Evolutionary conservation across 2,113 vertebrate species (phyloP), one percentile per base, ranked within the genome.

Genomic region (Pseudopipra pipra): DNA sequence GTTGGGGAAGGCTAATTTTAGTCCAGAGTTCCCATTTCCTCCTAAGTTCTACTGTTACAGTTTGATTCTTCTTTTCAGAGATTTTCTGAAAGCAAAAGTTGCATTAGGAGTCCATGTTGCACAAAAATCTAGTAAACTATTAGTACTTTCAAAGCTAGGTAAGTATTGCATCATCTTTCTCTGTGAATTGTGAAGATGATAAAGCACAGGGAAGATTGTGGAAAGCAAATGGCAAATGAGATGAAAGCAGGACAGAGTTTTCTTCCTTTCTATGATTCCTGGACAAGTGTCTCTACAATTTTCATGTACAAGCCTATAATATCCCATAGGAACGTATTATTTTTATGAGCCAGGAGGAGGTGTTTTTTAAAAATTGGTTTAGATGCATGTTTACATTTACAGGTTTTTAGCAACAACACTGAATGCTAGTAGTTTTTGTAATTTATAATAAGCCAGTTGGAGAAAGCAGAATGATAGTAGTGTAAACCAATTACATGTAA

Each of bases 391-490:
- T 72, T 86, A 83, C 44, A 62, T 33, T 73, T 94, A 82, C 59
- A 58, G 47, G 21, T 28, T 61, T 93, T 79, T 73, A n/a, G 37
- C 63, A 97, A 49, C 52, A 94, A 31, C 33, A 73, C 28, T 92
- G 67, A 94, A 95, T 88, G 30, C 14, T 87, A 77, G 58, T 89
- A 91, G 73, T 67, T 97, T 97, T 70, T 91, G n/a, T 28, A 95
- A 85, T 94, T 96, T 96, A 80, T 94, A 93, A 89, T 89, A 70
- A 85, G 25, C 25, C 54, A 71, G 4, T 3, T 6, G 62, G 77
- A 91, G 85, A 84, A 93, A 96, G 59, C 37, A 70, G 41, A 49
- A 20, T 78, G 43, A 72, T 54, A 90, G 84, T 1, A 33, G 89
- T 46, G 30, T 94, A 92, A 95, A 12, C 28, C 20, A 93, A 43